phyloP scores from a whole-genome alignment of 1,140 invertebrate species.

The Agraylea sexmaculata region DNA sequence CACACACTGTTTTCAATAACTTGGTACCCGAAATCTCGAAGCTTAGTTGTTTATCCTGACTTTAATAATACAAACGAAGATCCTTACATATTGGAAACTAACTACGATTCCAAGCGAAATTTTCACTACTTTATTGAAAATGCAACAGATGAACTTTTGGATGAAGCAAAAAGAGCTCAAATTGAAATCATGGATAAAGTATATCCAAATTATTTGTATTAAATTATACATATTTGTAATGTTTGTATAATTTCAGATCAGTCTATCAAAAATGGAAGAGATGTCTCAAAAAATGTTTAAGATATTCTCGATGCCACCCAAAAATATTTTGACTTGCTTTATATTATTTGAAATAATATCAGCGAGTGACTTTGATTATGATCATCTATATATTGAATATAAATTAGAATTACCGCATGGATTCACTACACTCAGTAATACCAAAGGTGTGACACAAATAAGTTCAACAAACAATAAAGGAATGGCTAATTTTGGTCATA shows the following conservation, averaged over 20 bases:
- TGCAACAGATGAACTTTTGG: slow-evolving; percentile 20
- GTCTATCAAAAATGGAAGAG: slow-evolving; percentile 7
- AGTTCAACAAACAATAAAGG: slow-evolving; percentile 24
- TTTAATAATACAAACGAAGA: slow-evolving; percentile 28
- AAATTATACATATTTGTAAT: neutral
- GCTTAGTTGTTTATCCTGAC: slow-evolving; percentile 29
- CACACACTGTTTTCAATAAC: slow-evolving; percentile 27
- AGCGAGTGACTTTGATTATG: slow-evolving; percentile 29
- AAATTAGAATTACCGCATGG: slow-evolving; percentile 27
- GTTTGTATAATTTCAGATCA: slow-evolving; percentile 10
- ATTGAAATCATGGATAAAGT: slow-evolving; percentile 9
- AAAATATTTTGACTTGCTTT: slow-evolving; percentile 23
- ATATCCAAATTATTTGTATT: neutral
- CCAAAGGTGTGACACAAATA: slow-evolving; percentile 14
- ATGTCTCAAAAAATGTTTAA: slow-evolving; percentile 22
- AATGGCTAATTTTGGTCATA: slow-evolving; percentile 14
- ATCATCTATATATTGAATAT: slow-evolving; percentile 35
- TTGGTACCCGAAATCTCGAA: slow-evolving; percentile 25
- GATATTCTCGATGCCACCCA: slow-evolving; percentile 25
- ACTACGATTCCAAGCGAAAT: slow-evolving; percentile 20
- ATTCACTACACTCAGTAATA: slow-evolving; percentile 7
- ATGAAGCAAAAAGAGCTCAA: slow-evolving; percentile 10
- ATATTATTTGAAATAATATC: slow-evolving; percentile 30
- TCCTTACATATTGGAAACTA: slow-evolving; percentile 27
- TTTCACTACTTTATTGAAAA: slow-evolving; percentile 31